Conservation (phyloP, 1,140 invertebrate genomes). For the Solenopsis fugax region DNA sequence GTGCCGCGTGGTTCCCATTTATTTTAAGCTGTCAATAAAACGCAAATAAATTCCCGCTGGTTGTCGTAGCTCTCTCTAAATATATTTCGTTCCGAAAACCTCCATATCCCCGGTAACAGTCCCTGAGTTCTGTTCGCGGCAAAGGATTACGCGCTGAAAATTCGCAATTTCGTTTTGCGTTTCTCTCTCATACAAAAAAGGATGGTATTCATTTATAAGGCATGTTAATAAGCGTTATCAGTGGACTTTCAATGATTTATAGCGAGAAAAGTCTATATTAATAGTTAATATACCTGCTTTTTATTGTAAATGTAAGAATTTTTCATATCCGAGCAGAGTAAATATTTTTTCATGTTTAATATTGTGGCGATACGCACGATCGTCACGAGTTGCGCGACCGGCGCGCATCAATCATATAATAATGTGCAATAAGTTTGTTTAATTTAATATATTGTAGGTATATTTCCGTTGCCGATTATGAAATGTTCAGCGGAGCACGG, state of each 20-base stretch:
- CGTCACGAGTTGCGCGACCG: too few species aligned
- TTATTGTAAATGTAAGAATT: neutral
- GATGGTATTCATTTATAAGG: neutral
- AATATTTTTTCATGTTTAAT: too few species aligned
- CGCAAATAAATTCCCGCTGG: constrained; percentile 76
- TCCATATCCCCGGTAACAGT: constrained; percentile 47
- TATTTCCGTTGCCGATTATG: too few species aligned
- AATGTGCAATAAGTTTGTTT: too few species aligned
- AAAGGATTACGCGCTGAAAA: constrained; percentile 54
- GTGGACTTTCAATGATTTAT: neutral
- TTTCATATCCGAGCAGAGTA: neutral
- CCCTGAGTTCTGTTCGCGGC: constrained; percentile 47
- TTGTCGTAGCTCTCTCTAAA: constrained; percentile 56
- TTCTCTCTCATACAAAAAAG: neutral
- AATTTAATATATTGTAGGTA: too few species aligned
- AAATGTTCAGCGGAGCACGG: too few species aligned
- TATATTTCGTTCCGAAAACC: constrained; percentile 67
- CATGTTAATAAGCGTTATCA: constrained; percentile 39
- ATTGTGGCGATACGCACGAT: too few species aligned
- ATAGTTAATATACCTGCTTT: too few species aligned
- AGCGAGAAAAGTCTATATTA: too few species aligned
- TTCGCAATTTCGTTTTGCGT: constrained; percentile 25
- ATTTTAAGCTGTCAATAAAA: constrained; percentile 78
- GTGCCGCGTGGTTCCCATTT: constrained; percentile 71
- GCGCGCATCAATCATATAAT: too few species aligned